Conservation (phyloP, 2,113 vertebrate genomes). For the Eidolon helvum region DNA sequence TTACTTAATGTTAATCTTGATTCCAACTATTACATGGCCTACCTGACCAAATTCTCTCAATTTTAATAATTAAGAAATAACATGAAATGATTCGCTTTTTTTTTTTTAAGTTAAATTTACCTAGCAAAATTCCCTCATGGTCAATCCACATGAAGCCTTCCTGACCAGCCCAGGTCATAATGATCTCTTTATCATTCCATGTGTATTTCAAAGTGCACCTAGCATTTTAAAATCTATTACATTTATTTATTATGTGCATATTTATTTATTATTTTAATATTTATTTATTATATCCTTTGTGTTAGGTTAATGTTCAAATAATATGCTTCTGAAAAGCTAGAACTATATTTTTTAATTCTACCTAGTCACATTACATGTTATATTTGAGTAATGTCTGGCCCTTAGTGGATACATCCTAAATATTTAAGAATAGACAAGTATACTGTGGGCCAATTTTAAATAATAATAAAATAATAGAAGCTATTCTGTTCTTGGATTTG, state of each 20-base stretch:
- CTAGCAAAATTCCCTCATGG: not conserved
- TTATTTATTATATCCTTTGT: not conserved
- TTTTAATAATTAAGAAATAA: not conserved
- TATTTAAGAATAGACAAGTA: not conserved
- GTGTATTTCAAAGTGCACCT: not conserved
- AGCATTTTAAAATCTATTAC: not conserved
- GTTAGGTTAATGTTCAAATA: not conserved
- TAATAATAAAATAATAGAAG: slow-evolving; percentile 23
- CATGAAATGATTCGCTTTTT: not conserved
- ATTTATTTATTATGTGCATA: not conserved
- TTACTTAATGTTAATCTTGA: not conserved
- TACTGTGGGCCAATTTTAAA: not conserved
- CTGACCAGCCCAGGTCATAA: not conserved
- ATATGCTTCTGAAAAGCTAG: not conserved
- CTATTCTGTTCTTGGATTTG: not conserved
- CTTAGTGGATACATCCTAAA: not conserved
- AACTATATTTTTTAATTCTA: not conserved
- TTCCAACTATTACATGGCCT: not conserved
- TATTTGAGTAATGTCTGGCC: not conserved
- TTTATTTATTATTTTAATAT: not conserved
- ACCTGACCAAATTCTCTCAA: not conserved
- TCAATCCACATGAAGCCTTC: not conserved
- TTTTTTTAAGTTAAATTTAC: not conserved
- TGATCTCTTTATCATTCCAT: not conserved
- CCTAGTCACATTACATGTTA: not conserved